These are phyloP conservation scores for Prunella strophiata DNA, from an alignment of 2,797 vertebrate genomes.

Conservation along the genomic window DNA sequence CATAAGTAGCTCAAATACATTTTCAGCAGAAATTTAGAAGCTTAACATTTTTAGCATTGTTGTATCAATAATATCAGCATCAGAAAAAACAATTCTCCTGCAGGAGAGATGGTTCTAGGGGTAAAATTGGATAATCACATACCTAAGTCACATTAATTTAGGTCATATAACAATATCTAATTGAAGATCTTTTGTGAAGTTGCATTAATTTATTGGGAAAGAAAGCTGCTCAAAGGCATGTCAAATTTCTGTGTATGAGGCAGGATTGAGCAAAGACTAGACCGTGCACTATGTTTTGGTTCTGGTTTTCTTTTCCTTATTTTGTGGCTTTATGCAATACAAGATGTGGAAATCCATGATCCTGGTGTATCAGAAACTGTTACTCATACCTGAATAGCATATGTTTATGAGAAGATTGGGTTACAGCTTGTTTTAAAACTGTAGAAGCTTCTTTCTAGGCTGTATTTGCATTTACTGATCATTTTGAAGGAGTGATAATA, in stretches of 20 bases:
- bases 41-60: rapidly evolving
- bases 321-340: neutral
- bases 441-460: neutral
- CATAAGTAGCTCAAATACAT: neutral
- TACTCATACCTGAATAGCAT: neutral
- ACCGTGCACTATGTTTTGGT: rapidly evolving
- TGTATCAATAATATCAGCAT: neutral
- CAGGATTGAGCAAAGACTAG: neutral
- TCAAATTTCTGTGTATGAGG: neutral
- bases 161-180: neutral
- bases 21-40: neutral
- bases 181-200: neutral
- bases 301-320: neutral
- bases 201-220: neutral
- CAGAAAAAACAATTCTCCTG: rapidly evolving
- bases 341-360: neutral
- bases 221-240: neutral
- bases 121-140: neutral
- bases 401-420: neutral
- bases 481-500: neutral
- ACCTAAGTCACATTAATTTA: neutral
- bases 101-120: neutral
- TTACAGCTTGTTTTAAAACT: neutral
- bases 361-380: neutral
- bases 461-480: neutral